Conservation (phyloP, 2,888 invertebrate species). For the Loripinus fragilis region DNA sequence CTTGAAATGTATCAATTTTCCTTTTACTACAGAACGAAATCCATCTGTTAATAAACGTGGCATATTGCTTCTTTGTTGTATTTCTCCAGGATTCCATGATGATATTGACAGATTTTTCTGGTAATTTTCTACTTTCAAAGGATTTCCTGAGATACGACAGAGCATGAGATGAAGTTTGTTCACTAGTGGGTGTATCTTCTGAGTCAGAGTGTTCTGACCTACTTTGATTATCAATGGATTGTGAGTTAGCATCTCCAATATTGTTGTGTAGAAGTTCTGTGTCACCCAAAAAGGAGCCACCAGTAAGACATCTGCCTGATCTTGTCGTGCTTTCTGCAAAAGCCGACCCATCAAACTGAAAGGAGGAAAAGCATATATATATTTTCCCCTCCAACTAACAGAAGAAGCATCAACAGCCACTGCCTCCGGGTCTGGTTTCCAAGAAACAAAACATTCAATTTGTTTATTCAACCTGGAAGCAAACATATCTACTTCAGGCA, state of each 20-base stretch:
- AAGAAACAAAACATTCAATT: conserved; percentile 22
- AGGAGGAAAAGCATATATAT: conserved; percentile 26
- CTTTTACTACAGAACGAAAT: conserved; percentile 35
- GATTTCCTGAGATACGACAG: conserved; percentile 34
- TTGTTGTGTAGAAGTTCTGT: conserved; percentile 29
- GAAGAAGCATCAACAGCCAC: conserved; percentile 32
- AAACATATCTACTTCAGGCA: conserved; percentile 39
- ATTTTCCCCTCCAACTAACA: conserved; percentile 9
- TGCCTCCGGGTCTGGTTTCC: conserved; percentile 33
- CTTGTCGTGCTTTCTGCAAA: conserved; percentile 18
- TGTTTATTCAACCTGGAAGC: conserved; percentile 35
- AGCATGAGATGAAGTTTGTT: conserved; percentile 20
- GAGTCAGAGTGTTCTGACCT: not conserved
- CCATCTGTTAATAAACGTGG: conserved; percentile 39
- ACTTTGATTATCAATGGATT: conserved; percentile 28
- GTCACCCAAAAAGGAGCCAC: conserved; percentile 43
- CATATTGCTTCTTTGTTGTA: conserved; percentile 42
- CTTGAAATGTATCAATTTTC: conserved; percentile 30
- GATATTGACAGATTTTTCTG: conserved; percentile 33
- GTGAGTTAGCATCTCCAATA: conserved; percentile 34
- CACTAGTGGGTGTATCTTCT: conserved; percentile 18
- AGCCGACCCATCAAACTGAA: not conserved
- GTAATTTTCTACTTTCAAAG: conserved; percentile 27
- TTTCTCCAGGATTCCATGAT: conserved; percentile 36
- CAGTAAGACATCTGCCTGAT: conserved; percentile 30